Base-by-base conservation (phyloP, 2,797 vertebrate species). In the Peromyscus eremicus region DNA sequence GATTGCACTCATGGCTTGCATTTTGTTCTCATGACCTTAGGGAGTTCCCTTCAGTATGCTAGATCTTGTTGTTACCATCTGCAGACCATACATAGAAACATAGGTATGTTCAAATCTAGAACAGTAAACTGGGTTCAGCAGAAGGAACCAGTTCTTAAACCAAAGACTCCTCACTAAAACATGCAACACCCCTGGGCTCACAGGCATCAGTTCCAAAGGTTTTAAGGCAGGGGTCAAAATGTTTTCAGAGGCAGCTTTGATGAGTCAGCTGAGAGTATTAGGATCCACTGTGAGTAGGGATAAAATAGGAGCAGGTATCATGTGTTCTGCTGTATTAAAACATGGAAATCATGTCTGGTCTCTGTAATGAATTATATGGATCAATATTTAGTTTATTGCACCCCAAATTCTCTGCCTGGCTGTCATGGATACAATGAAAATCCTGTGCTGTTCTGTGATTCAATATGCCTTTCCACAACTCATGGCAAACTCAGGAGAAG, bases 391-490 rank as follows among this genome's bases (percentile, higher is more conserved):
- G n/a, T n/a, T 87, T 86, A 83, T 3, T 37, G 70, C n/a, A 95
- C 40, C 92, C 57, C 9, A 89, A 29, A 93, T 87, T 83, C 75
- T 43, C 55, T 79, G 68, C 55, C 95, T 91, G n/a, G 52, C 68
- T 32, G 12, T 4, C 83, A 62, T 62, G 77, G 81, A 82, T 40
- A 84, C 27, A 89, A 71, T 60, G 19, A 46, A 84, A 90, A 92
- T 37, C 79, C 19, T 80, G n/a, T 12, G 40, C 14, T 80, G 34
- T 82, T 40, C 17, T 13, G 68, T 85, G 37, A 43, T 75, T 90
- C 76, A 93, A 94, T 23, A 88, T 46, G n/a, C 46, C 92, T 92
- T 96, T 93, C 87, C 77, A 76, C n/a, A 92, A 90, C 23, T 70
- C 66, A 70, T 27, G 64, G 55, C 7, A 77, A 96, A 94, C n/a